Base-by-base conservation (phyloP, 2,797 vertebrate species). In the Sebastes diploproa region DNA sequence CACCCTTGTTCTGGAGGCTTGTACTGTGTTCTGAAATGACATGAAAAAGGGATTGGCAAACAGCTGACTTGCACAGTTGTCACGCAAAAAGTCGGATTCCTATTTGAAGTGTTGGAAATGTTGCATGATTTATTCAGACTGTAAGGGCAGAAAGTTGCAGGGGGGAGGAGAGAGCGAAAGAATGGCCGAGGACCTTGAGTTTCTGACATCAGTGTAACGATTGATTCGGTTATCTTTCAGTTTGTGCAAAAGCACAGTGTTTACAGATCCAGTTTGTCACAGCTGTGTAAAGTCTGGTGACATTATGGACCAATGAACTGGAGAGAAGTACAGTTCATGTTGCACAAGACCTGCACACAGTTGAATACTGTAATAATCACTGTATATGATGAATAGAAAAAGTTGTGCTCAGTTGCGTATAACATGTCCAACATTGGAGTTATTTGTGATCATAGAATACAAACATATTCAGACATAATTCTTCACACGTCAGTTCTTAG, bases 241-340 rank as follows among this genome's bases (percentile, higher is more conserved):
- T 77, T 80, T 79, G 80, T 82, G 72, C 38, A 84, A 83, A 82
- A 63, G 55, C 10, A 30, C 56, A 7, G 63, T 80, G 72, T 83
- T 80, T 77, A 27, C 7, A 83, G 23, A 63, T 52, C 18, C 63
- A 80, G 77, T 50, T 50, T 85, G 68, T 83, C 78, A 72, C 83
- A 72, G 81, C 84, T 89, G 86, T 89, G 85, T 75, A 86, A 88
- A 90, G 55, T 72, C 18, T 79, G 46, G 27, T 62, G 77, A 89
- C 85, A 86, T 67, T 34, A 64, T 72, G 69, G 34, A 82, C 69
- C 62, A 70, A 69, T 76, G 65, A 81, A 34, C 56, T 16, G 13
- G 2, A 60, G 22, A 61, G 23, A 59, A 60, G 60, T 30, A 62
- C 25, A 69, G 62, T 66, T 74, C 42, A 29, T 68, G 16, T 54